phyloP scores from a whole-genome alignment of 2,113 vertebrate species.

The Scortum barcoo region DNA sequence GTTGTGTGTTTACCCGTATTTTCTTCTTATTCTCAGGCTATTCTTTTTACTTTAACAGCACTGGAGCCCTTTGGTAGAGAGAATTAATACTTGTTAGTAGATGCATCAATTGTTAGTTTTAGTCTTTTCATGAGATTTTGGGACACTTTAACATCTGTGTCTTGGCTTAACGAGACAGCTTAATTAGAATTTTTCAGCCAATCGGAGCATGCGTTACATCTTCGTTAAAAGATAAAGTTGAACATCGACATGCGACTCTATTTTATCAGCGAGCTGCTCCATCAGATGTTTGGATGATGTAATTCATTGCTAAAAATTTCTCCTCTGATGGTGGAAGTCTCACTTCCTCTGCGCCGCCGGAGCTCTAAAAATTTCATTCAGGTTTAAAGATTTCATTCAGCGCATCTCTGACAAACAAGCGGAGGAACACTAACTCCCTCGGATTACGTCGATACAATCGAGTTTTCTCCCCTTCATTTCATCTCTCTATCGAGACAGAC shows the following conservation, averaged over 20 bases:
- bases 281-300: not conserved
- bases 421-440: conserved; percentile 45
- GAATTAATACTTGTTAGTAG: not conserved
- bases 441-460: conserved; percentile 61
- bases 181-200: not conserved
- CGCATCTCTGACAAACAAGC: conserved; percentile 40
- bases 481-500: conserved; percentile 56
- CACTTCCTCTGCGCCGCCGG: conserved; percentile 10
- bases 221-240: not conserved
- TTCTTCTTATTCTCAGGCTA: no score
- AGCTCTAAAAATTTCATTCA: conserved; percentile 40
- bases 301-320: conserved; percentile 17
- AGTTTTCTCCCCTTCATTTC: conserved; percentile 50
- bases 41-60: no score
- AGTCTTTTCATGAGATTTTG: not conserved
- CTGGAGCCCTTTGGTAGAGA: not conserved
- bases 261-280: not conserved
- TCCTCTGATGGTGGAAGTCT: conserved; percentile 1
- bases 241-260: not conserved
- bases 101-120: not conserved
- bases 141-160: not conserved
- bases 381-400: conserved; percentile 52
- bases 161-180: not conserved
- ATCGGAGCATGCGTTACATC: not conserved
- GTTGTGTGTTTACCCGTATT: no score